Evolutionary conservation across 1,140 invertebrate genomes (phyloP).

Genomic region (Rhyacophila brunnea): DNA sequence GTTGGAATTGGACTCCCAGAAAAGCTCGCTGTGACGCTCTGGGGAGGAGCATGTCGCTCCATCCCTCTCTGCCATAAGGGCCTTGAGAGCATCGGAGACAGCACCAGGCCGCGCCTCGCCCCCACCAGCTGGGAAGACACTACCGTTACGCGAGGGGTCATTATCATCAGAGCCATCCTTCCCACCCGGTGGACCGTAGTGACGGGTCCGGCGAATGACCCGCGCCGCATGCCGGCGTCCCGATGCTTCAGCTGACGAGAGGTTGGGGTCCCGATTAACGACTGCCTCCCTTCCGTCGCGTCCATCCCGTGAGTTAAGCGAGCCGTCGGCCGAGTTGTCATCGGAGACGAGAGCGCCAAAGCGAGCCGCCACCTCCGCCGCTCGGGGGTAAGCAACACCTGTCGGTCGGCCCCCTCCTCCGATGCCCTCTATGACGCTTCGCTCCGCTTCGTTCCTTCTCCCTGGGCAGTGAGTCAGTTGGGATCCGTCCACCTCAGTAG

Average conservation of each 20-base stretch:
- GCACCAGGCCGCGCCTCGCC: slow-evolving; percentile 32
- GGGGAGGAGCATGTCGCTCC: slow-evolving; percentile 41
- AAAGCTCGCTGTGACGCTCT: slow-evolving; percentile 46
- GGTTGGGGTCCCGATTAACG: too few relatives aligned
- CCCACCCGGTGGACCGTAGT: slow-evolving; percentile 8
- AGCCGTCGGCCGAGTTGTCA: slow-evolving; percentile 28
- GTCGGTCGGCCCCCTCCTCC: slow-evolving; percentile 18
- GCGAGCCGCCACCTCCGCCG: slow-evolving; percentile 17
- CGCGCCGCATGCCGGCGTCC: slow-evolving; percentile 26
- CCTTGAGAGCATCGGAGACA: slow-evolving; percentile 41
- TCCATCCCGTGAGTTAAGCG: slow-evolving; percentile 26
- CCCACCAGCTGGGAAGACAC: slow-evolving; percentile 46
- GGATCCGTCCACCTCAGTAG: not conserved
- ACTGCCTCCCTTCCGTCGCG: slow-evolving; percentile 5
- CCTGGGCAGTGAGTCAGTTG: not conserved
- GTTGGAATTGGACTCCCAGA: slow-evolving; percentile 50
- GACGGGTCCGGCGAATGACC: slow-evolving; percentile 25
- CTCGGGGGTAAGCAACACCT: not conserved
- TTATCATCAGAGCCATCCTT: slow-evolving; percentile 4
- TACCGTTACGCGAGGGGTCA: slow-evolving; percentile 38
- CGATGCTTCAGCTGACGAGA: too few relatives aligned
- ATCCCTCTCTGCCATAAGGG: slow-evolving; percentile 41
- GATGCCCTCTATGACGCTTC: slow-evolving; percentile 32
- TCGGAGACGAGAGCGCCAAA: slow-evolving; percentile 17
- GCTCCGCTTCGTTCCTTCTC: slow-evolving; percentile 19